phyloP scores from a whole-genome alignment of 2,797 vertebrate species.

The Caiman crocodilus region DNA sequence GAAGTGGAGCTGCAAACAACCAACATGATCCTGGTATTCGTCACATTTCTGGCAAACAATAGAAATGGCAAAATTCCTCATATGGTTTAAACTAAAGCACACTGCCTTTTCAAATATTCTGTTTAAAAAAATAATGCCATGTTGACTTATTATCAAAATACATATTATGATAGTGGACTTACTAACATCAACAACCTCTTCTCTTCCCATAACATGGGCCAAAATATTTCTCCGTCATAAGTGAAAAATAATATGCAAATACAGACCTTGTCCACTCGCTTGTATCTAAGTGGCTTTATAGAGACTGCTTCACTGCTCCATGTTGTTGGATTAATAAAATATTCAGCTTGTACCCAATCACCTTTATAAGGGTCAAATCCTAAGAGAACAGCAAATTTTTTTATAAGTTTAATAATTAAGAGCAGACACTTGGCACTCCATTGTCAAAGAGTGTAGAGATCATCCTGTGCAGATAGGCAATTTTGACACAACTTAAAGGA shows the following conservation, averaged over 20 bases:
- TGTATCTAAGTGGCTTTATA: conserved; percentile 91
- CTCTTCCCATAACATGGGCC: neutral
- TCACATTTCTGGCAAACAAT: rapidly evolving
- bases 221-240: neutral
- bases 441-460: neutral
- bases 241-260: neutral
- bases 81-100: neutral
- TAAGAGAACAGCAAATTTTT: conserved; percentile 61
- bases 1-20: neutral
- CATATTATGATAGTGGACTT: neutral
- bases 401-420: neutral
- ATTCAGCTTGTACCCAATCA: conserved; percentile 95
- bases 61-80: neutral
- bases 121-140: neutral
- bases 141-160: neutral
- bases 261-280: conserved; percentile 88
- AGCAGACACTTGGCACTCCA: neutral
- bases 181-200: neutral
- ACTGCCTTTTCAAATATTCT: neutral
- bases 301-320: conserved; percentile 89
- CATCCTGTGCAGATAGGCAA: neutral
- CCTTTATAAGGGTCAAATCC: conserved; percentile 91
- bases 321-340: conserved; percentile 85
- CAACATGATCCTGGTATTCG: neutral
- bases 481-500: neutral